Base-by-base conservation (phyloP, 2,888 invertebrate genomes). In the Therioaphis trifolii region DNA sequence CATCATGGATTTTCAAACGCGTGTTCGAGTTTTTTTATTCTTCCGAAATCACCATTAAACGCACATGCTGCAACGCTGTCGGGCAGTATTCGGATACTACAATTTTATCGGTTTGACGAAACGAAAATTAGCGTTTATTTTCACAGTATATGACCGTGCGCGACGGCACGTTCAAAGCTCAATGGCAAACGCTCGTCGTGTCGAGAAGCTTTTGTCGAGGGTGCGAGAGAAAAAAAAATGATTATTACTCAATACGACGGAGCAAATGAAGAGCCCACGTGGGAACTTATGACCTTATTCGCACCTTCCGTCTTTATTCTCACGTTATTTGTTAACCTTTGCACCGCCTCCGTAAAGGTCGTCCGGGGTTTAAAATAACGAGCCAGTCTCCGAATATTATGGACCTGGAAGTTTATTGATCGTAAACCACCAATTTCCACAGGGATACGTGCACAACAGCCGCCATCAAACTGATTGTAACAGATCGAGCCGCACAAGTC, bases 381-480 rank as follows among this genome's bases (percentile, higher is more conserved):
- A 75, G 75, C 43, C 24, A 18, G 40, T 43, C 18, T 15, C 24
- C 58, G 24, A 24, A 58, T 24, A 24, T 75, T 58, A 21, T 21
- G 74, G 15, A 40, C 35, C 35, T 35, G 74, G 21, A 35, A 58
- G 58, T 74, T 74, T 74, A 40, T 74, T 24, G 75, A 58, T 58
- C 58, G 75, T 75, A 43, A 58, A 75, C 75, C 40, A 24, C 40
- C 35, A 12, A 55, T 21, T 5, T 74, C 35, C 21, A 14, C 24
- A 5, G 7, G 71, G 24, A 52, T 11, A 3, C 14, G n/a, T 4
- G 14, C 49, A 72, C 21, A n/a, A 29, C 27, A 21, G 74, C 40
- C 24, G 55, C 40, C 55, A 21, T 74, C 55, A 58, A 74, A 58
- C 74, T 58, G 74, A 74, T 74, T 74, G 55, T 55, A 40, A 35